These are phyloP conservation scores for Zygogramma bicolorata DNA, from an alignment of 2,888 invertebrate species.

Conservation along the genomic window DNA sequence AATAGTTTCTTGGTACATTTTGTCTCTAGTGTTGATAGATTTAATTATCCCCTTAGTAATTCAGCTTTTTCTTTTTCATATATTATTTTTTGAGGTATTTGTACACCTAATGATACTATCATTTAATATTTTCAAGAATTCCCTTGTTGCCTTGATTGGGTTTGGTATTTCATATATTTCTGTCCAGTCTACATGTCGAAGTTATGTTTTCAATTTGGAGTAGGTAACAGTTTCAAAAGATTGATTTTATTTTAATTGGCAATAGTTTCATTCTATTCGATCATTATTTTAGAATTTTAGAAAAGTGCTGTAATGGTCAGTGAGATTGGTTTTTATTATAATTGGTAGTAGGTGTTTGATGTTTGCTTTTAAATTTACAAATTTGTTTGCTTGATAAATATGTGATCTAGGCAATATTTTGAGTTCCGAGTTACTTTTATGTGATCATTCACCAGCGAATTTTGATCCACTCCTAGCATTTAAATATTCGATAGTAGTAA, in stretches of 20 bases:
- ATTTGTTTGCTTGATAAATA: no score
- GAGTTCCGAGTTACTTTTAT: no score
- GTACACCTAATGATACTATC: conserved; percentile 1
- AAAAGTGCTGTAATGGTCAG: no score
- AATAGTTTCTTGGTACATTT: no score
- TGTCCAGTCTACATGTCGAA: background rate
- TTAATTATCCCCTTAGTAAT: conserved; percentile 1
- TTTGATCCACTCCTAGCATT: no score
- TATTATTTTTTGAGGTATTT: background rate
- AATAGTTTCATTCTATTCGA: background rate
- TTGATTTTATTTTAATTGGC: background rate
- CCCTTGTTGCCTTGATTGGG: background rate
- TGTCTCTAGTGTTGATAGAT: background rate
- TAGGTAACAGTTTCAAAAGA: background rate
- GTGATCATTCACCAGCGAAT: no score
- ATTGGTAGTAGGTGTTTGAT: no score
- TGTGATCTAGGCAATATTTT: no score
- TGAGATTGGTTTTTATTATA: no score
- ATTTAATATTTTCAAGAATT: conserved; percentile 9
- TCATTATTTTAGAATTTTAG: no score
- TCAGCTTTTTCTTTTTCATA: conserved; percentile 1
- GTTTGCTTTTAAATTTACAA: no score
- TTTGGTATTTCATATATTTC: conserved; percentile 6
- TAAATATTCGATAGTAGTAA: no score
- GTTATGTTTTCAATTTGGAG: background rate